Evolutionary conservation across 2,888 invertebrate genomes (phyloP).

Genomic region (Noctua janthina): DNA sequence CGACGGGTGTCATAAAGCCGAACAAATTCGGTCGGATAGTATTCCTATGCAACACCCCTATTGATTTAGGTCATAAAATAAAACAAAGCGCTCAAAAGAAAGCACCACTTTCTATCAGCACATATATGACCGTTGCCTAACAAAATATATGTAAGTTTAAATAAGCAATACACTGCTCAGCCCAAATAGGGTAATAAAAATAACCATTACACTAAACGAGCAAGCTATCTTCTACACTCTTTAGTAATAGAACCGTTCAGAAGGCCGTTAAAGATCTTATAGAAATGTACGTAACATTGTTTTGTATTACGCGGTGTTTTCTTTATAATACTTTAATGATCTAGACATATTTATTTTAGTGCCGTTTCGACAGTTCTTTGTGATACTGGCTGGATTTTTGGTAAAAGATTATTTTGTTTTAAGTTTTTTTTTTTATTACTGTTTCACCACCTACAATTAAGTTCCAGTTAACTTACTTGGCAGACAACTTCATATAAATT

Average conservation of each 20-base stretch:
- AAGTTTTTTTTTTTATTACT: neutral
- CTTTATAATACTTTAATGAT: neutral
- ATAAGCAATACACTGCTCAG: constrained; percentile 36
- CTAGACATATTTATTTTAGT: neutral
- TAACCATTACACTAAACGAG: constrained; percentile 50
- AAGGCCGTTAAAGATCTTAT: constrained; percentile 36
- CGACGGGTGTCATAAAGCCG: too few relatives aligned
- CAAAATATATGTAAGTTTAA: constrained; percentile 39
- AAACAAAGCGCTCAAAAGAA: neutral
- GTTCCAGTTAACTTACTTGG: too few relatives aligned
- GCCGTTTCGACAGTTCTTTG: neutral
- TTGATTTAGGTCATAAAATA: neutral
- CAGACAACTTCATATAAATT: too few relatives aligned
- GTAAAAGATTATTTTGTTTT: neutral
- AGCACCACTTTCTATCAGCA: constrained; percentile 6
- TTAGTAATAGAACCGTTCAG: constrained; percentile 37
- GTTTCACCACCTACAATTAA: too few relatives aligned
- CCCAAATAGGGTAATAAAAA: constrained; percentile 51
- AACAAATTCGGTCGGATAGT: neutral
- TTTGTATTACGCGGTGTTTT: neutral
- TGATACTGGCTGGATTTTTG: neutral
- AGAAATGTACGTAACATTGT: constrained; percentile 27
- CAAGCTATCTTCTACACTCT: constrained; percentile 29
- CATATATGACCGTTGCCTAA: constrained; percentile 17
- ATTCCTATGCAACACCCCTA: neutral